These are phyloP conservation scores for Pelecanoides urinatrix DNA, from an alignment of 2,113 vertebrate genomes.

Conservation along the genomic window DNA sequence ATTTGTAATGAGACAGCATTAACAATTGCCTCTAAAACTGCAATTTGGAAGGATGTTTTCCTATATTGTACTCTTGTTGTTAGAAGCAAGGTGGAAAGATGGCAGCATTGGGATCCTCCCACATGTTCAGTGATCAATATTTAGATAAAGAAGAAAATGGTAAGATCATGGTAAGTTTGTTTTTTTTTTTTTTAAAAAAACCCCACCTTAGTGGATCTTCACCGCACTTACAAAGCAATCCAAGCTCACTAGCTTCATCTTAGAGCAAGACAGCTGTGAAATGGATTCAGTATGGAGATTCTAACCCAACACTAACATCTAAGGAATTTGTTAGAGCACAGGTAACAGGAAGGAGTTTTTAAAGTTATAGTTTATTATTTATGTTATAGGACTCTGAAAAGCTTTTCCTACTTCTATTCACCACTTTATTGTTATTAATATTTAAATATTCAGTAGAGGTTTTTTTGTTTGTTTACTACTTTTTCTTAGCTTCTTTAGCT, in stretches of 20 bases:
- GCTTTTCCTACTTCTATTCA: background rate
- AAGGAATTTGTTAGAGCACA: background rate
- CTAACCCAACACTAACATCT: background rate
- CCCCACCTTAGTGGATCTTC: background rate
- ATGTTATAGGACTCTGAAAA: background rate
- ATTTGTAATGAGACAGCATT: background rate
- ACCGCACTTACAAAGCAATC: background rate
- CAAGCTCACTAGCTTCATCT: background rate
- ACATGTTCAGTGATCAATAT: conserved; percentile 97
- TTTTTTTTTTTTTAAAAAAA: background rate
- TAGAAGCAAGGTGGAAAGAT: conserved; percentile 87
- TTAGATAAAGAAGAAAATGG: conserved; percentile 97
- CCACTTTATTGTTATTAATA: background rate
- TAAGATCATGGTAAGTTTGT: conserved; percentile 88
- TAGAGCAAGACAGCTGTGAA: background rate
- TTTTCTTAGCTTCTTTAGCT: background rate
- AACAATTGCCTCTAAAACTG: background rate
- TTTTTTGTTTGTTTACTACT: background rate
- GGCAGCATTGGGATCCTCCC: conserved; percentile 91
- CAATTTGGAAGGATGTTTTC: background rate
- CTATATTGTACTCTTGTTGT: background rate
- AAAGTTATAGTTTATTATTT: background rate
- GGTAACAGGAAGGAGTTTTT: background rate
- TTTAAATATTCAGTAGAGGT: background rate
- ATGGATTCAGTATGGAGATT: background rate